Conservation (phyloP, 2,797 vertebrate genomes). For the Pantherophis vulpinus region DNA sequence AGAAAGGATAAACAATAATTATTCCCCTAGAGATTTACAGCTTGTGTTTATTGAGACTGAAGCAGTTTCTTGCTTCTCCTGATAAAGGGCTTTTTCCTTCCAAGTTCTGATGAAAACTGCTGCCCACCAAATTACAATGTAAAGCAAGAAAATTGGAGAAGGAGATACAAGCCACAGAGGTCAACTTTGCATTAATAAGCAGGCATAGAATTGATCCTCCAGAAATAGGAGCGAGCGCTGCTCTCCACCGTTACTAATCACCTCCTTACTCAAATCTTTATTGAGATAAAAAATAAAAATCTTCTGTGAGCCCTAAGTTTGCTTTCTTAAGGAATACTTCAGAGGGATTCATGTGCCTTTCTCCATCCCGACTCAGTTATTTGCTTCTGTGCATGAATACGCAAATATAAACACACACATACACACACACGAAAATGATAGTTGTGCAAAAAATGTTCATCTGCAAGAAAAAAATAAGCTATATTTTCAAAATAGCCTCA, state of each 20-base stretch:
- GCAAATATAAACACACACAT: background rate
- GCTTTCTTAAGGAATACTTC: background rate
- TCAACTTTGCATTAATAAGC: conserved; percentile 29
- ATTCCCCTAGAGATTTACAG: conserved; percentile 8
- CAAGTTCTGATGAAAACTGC: background rate
- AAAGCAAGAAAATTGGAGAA: conserved; percentile 2
- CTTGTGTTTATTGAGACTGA: background rate
- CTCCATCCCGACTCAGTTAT: background rate
- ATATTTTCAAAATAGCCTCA: background rate
- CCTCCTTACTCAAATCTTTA: conserved; percentile 7
- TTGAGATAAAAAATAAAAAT: background rate
- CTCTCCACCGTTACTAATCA: conserved; percentile 1
- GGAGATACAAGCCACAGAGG: background rate
- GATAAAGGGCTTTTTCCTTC: conserved; percentile 12
- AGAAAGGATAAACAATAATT: background rate
- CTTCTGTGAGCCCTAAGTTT: background rate
- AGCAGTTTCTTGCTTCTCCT: background rate
- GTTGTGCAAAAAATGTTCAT: background rate
- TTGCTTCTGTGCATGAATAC: background rate
- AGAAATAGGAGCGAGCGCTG: background rate
- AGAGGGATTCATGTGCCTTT: background rate
- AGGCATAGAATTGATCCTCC: background rate
- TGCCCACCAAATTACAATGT: background rate
- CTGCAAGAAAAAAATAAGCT: background rate
- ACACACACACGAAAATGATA: background rate